These are phyloP conservation scores for Pyrrhosoma nymphula DNA, from an alignment of 2,888 invertebrate species.

Conservation along the genomic window DNA sequence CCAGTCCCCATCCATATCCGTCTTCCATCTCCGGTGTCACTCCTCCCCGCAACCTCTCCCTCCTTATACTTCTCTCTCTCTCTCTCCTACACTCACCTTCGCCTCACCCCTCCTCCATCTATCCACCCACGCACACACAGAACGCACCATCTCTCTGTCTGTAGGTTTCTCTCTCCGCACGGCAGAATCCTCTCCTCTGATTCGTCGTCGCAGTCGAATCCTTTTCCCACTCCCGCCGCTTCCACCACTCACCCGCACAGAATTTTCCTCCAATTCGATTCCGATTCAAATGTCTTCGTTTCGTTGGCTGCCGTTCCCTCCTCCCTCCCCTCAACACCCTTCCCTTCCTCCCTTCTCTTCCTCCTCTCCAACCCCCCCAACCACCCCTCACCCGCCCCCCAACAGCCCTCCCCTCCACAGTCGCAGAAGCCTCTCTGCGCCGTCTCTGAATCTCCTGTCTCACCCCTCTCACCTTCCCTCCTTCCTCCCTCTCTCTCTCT, in stretches of 20 bases:
- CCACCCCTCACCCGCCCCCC: background rate
- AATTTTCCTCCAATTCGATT: slow-evolving; percentile 63
- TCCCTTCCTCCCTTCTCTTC: slow-evolving; percentile 3
- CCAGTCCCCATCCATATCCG: background rate
- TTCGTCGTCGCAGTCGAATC: slow-evolving; percentile 59
- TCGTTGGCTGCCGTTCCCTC: slow-evolving; percentile 60
- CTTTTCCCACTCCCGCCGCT: slow-evolving; percentile 16
- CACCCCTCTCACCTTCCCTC: slow-evolving; percentile 73
- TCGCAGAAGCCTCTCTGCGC: slow-evolving; percentile 68
- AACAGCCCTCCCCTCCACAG: slow-evolving; percentile 66
- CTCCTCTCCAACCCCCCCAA: background rate
- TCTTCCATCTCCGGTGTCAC: background rate
- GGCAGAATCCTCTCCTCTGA: slow-evolving; percentile 43
- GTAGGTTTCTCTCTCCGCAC: slow-evolving; percentile 45
- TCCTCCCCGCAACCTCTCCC: slow-evolving; percentile 68
- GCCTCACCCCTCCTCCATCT: background rate
- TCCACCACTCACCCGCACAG: slow-evolving; percentile 52
- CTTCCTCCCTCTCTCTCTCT: slow-evolving; percentile 69
- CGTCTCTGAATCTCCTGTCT: slow-evolving; percentile 75
- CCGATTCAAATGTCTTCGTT: slow-evolving; percentile 64
- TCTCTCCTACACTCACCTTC: slow-evolving; percentile 5
- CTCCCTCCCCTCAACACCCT: slow-evolving; percentile 28
- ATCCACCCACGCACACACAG: background rate
- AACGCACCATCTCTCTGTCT: background rate
- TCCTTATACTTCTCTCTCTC: no score